Conservation (phyloP, 2,888 invertebrate genomes). For the Malthinus flaveolus region DNA sequence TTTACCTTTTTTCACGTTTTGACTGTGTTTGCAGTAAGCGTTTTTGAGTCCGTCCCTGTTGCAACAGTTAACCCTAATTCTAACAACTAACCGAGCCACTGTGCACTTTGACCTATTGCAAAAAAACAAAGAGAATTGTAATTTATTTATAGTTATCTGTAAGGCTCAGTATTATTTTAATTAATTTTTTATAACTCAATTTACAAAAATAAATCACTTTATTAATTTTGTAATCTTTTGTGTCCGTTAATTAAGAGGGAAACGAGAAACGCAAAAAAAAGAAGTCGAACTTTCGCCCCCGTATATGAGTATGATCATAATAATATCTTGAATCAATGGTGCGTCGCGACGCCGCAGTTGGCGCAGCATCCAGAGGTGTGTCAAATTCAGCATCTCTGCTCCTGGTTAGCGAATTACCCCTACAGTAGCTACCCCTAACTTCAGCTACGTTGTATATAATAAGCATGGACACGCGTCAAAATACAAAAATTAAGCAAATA, state of each 20-base stretch:
- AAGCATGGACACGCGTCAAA: constrained; percentile 18
- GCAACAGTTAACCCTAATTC: no score
- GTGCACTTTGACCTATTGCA: no score
- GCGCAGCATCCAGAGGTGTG: constrained; percentile 48
- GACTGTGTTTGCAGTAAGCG: not conserved
- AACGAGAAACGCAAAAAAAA: no score
- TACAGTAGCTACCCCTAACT: constrained; percentile 24
- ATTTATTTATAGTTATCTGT: no score
- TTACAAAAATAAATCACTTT: not conserved
- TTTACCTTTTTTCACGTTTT: no score
- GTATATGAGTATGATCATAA: constrained; percentile 10
- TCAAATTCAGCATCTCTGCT: constrained; percentile 39
- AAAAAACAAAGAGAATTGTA: no score
- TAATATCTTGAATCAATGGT: constrained; percentile 49
- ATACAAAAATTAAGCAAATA: constrained; percentile 1
- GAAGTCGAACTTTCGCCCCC: constrained; percentile 20
- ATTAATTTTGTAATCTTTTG: not conserved
- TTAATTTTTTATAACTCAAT: no score
- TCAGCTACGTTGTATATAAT: constrained; percentile 16
- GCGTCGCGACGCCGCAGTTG: constrained; percentile 49
- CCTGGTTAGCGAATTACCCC: constrained; percentile 32
- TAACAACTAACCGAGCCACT: no score
- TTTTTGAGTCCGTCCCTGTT: no score
- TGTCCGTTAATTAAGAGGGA: not conserved
- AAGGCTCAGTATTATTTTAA: no score